Base-by-base conservation (phyloP, 2,113 vertebrate genomes). In the Archilochus colubris region DNA sequence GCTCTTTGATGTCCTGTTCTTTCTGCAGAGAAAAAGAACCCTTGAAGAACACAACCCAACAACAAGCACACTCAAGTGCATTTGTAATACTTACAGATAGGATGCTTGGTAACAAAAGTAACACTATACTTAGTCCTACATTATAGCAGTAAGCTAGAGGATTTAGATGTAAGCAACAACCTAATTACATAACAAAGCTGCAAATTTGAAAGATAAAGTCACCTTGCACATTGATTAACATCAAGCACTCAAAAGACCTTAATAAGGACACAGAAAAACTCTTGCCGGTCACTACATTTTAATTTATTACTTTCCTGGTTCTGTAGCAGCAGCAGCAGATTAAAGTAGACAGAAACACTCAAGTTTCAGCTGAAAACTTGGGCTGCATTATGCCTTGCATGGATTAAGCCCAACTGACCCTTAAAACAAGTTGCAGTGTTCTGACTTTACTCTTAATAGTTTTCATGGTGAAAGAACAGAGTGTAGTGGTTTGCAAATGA, bases 1-100 rank as follows among this genome's bases (percentile, higher is more conserved):
- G 97, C 54, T 99, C 99, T 76, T 98, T 97, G 44, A 98, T 98
- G 74, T 97, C 97, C 80, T 97, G 94, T 66, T 97, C 96, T 88
- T 98, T 99, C 99, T 99, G 97, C 51, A 97, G 93, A 82, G 51
- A 48, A 44, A 50, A 55, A 66, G 2, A 62, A 10, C 11, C 11
- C 59, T 84, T 76, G 23, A n/a, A 48, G 9, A 8, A 59, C 69
- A 73, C n/a, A 91, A 14, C 43, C 25, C 1, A 14, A 75, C 7
- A 53, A 36, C 14, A 43, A 67, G 11, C 31, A 27, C 9, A 10
- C 3, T 67, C 48, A 64, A 36, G 17, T 33, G 18, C 4, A 15
- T 89, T 68, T 68, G 48, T 30, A 80, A 58, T 44, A 25, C 4
- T 70, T 59, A 40, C 1, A 1, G 36, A 11, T 58, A 31, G 23